Base-by-base conservation (phyloP, 2,797 vertebrate genomes). In the Echiichthys vipera region DNA sequence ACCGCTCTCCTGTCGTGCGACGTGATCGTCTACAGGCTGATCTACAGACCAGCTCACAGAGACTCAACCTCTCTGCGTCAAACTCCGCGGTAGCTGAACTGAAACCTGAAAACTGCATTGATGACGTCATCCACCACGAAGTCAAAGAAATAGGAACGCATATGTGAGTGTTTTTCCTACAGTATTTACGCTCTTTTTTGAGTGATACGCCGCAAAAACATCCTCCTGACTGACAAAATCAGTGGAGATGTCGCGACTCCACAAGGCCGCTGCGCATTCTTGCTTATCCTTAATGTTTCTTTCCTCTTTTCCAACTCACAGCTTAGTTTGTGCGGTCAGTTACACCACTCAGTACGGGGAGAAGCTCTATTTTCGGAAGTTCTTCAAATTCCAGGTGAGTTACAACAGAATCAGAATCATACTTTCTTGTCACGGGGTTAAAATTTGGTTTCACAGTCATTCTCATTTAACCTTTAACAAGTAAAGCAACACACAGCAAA, bases 71-170 rank as follows among this genome's bases (percentile, higher is more conserved):
- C 62, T 99, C 98, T 0, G 97, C 97, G 7, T 99, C 98, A 7
- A 99, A 95, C 90, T 94, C 97, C 0, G 94, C 96, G 2, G 96
- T 99, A 11, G 85, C 95, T 27, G 98, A 99, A 58, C 97, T 99
- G 72, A 96, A 97, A 88, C 96, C 97, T 0, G 97, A 99, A 72
- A 94, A 96, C 90, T 99, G 98, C 85, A 99, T 99, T 20, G 98
- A 99, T 70, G 98, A 99, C 11, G 98, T 99, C 30, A 99, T 99
- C 81, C 98, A 99, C 79, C 98, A 99, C 39, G 98, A 99, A 93
- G 98, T 99, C 65, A 99, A 99, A 86, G 98, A 99, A 89, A 99
- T 99, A 34, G 98, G 98, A 82, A 99, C 98, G 15, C 98, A 99
- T 58, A 99, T 99, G 98, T 99, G 93, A 92, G 94, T 65, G 1